These are phyloP conservation scores for Rhodophaea formosa DNA, from an alignment of 2,888 invertebrate genomes.

Conservation along the genomic window DNA sequence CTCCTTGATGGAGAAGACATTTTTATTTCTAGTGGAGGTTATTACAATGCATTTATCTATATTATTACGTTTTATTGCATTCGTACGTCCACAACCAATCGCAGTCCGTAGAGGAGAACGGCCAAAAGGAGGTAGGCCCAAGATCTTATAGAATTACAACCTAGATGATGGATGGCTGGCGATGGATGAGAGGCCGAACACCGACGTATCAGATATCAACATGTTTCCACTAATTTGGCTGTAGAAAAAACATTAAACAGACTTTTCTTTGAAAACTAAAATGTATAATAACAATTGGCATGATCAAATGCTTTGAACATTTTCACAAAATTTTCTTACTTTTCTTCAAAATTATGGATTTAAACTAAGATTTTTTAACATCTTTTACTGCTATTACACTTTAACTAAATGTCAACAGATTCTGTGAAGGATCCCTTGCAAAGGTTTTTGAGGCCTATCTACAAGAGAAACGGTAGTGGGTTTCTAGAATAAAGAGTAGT, in stretches of 20 bases:
- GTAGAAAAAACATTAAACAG: slow-evolving; percentile 1
- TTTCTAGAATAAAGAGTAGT: slow-evolving; percentile 69
- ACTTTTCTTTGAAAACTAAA: not conserved
- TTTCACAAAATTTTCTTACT: slow-evolving; percentile 21
- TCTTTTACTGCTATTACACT: slow-evolving; percentile 27
- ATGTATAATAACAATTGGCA: slow-evolving; percentile 24
- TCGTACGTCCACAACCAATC: slow-evolving; percentile 81
- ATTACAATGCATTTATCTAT: slow-evolving; percentile 79
- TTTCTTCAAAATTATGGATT: slow-evolving; percentile 14
- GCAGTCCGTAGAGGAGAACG: slow-evolving; percentile 81
- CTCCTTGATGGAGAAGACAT: slow-evolving; percentile 60
- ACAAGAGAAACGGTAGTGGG: slow-evolving; percentile 68
- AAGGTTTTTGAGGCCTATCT: slow-evolving; percentile 64
- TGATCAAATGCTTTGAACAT: slow-evolving; percentile 20
- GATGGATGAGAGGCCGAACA: slow-evolving; percentile 38
- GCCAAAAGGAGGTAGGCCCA: slow-evolving; percentile 78
- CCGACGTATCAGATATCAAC: slow-evolving; percentile 11
- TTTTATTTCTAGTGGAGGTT: slow-evolving; percentile 71
- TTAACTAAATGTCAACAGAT: slow-evolving; percentile 67
- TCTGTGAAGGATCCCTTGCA: slow-evolving; percentile 64
- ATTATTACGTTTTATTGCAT: slow-evolving; percentile 81
- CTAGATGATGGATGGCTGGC: slow-evolving; percentile 50
- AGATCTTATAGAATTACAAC: slow-evolving; percentile 58
- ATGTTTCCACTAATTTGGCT: slow-evolving; percentile 21
- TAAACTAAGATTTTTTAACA: slow-evolving; percentile 17